Conservation (phyloP, 2,113 vertebrate genomes). For the Pomatostomus ruficeps region DNA sequence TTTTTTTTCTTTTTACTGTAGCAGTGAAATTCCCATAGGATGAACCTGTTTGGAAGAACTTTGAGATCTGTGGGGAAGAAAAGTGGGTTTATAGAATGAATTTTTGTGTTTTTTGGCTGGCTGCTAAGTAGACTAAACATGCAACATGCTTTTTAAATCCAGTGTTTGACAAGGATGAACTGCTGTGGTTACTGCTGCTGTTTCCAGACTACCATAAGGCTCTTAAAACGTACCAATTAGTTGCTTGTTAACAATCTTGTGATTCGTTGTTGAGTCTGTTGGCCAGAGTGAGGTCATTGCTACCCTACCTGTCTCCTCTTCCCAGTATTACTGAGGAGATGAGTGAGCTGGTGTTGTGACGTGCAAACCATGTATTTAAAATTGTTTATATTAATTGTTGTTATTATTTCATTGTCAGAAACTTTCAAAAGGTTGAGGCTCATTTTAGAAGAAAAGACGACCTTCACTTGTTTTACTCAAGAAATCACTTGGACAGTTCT, state of each 20-base stretch:
- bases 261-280: background rate
- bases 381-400: background rate
- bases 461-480: background rate
- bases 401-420: background rate
- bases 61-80: background rate
- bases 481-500: background rate
- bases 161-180: conserved; percentile 1
- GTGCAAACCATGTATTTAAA: background rate
- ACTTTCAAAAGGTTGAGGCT: background rate
- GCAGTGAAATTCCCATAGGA: background rate
- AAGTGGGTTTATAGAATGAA: conserved; percentile 10
- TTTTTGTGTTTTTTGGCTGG: conserved; percentile 20
- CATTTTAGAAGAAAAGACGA: background rate
- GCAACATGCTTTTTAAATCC: conserved; percentile 5
- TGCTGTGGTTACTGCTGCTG: background rate
- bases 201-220: background rate
- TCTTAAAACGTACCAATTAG: background rate
- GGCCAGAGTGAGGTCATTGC: background rate
- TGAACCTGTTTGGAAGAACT: conserved; percentile 6
- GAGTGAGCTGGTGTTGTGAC: background rate
- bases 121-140: conserved; percentile 48
- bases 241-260: background rate
- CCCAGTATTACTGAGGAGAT: background rate
- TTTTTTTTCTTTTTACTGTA: background rate
- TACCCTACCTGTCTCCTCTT: background rate